Percentiles rank a stretch among this genome's conserved stretches.
phyloP scores from a whole-genome alignment of 1,140 invertebrate species.

The Antheraea mylitta region DNA sequence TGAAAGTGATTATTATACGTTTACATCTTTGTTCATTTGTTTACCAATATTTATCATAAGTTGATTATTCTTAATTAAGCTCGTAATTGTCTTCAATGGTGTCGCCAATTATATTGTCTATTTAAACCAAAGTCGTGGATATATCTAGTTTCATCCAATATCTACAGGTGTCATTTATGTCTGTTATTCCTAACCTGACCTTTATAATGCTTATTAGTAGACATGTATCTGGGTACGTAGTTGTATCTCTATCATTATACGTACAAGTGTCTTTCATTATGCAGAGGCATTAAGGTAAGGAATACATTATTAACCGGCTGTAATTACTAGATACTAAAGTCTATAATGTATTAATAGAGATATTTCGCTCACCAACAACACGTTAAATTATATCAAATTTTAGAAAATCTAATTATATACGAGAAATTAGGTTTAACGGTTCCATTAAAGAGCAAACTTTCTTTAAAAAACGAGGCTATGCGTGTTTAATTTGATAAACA shows the following conservation, averaged over 20 bases:
- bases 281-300: background rate
- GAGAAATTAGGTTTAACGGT: too few species aligned
- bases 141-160: background rate
- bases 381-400: background rate
- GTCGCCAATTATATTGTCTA: background rate
- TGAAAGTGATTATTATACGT: too few species aligned
- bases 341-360: background rate
- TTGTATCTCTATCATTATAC: background rate
- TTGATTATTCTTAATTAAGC: background rate
- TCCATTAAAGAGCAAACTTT: too few species aligned
- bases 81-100: background rate
- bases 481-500: too few species aligned
- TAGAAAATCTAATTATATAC: background rate
- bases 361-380: background rate
- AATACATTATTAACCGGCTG: background rate
- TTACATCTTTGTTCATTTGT: too few species aligned
- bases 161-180: background rate
- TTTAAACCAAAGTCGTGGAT: background rate
- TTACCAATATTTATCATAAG: background rate
- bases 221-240: background rate
- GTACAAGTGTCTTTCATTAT: background rate
- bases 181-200: background rate
- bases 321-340: background rate
- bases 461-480: too few species aligned
- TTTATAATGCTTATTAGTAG: background rate